phyloP scores from a whole-genome alignment of 2,888 invertebrate genomes.

The Prenolepis imparis region DNA sequence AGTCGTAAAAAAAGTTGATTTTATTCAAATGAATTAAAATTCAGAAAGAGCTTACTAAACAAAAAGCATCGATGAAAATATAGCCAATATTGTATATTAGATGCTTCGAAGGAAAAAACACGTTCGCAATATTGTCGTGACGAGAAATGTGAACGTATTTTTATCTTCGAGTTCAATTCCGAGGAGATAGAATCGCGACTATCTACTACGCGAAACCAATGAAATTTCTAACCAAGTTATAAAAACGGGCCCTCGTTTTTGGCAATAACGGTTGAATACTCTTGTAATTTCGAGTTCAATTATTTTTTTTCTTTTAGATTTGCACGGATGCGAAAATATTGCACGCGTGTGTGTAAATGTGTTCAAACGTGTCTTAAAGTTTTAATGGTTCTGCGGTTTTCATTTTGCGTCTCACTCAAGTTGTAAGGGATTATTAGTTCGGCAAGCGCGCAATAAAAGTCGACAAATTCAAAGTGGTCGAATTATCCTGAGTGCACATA shows the following conservation, averaged over 20 bases:
- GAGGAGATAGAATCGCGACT: not conserved
- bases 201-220: not conserved
- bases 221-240: slow-evolving; percentile 24
- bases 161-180: not conserved
- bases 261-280: slow-evolving; percentile 23
- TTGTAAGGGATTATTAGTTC: slow-evolving; percentile 38
- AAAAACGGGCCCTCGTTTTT: slow-evolving; percentile 17
- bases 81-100: not conserved
- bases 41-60: no score
- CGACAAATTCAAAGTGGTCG: slow-evolving; percentile 4
- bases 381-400: slow-evolving; percentile 49
- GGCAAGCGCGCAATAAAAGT: slow-evolving; percentile 52
- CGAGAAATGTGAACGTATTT: slow-evolving; percentile 5
- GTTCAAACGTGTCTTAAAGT: slow-evolving; percentile 33
- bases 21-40: not conserved
- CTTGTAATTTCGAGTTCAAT: slow-evolving; percentile 41
- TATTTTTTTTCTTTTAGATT: not conserved
- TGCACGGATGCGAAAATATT: slow-evolving; percentile 8
- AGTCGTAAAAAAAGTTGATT: not conserved
- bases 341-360: not conserved
- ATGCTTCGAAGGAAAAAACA: not conserved
- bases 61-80: not conserved
- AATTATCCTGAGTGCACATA: slow-evolving; percentile 49
- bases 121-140: not conserved
- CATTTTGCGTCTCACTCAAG: slow-evolving; percentile 48